phyloP scores from a whole-genome alignment of 2,888 invertebrate species.

The Zelleria hepariella region DNA sequence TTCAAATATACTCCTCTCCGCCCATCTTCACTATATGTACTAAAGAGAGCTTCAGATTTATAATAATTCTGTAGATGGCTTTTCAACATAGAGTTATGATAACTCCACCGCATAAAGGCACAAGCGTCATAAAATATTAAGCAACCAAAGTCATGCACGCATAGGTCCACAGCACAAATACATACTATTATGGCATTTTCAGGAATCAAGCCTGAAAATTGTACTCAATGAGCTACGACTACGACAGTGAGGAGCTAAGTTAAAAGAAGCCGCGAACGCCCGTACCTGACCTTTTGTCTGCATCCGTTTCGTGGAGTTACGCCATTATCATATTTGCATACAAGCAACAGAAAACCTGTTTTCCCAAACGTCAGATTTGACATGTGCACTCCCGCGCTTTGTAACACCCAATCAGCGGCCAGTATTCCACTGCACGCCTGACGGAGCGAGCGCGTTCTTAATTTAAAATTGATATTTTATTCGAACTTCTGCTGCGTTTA shows the following conservation, averaged over 20 bases:
- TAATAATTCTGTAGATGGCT: no score
- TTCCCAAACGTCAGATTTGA: constrained; percentile 31
- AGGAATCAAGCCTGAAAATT: no score
- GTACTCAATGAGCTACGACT: no score
- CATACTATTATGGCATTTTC: no score
- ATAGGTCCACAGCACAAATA: no score
- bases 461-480: constrained; percentile 1
- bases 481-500: not conserved
- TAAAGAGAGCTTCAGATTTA: no score
- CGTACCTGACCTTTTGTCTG: not conserved
- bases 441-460: constrained; percentile 26
- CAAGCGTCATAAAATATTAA: no score
- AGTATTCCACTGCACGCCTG: constrained; percentile 41
- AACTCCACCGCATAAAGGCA: no score
- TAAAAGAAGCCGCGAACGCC: not conserved
- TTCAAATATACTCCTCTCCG: no score
- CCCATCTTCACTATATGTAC: no score
- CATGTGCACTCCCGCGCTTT: constrained; percentile 50
- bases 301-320: constrained; percentile 13
- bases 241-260: not conserved
- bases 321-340: constrained; percentile 21
- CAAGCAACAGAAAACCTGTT: constrained; percentile 28
- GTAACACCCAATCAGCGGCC: constrained; percentile 38
- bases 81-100: no score
- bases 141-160: no score